Evolutionary conservation across 2,888 invertebrate genomes (phyloP), one percentile per base, ranked within the genome.

Genomic region (Melitaea athalia): DNA sequence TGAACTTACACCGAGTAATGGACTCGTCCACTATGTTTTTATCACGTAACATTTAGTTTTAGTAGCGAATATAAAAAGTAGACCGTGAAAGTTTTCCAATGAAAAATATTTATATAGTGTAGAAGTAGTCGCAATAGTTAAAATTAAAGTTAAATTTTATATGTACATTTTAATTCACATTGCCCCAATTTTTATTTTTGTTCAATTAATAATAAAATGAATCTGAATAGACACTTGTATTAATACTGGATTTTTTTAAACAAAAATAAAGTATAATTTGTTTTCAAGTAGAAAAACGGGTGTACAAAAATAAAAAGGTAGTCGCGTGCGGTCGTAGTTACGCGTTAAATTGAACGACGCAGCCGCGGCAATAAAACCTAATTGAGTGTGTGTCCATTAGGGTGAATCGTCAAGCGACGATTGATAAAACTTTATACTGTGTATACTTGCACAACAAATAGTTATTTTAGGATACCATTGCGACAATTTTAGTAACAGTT

Each of bases 301-400:
- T 81, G 85, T 85, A 89, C 87, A 88, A 88, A 89, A 89, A 89
- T 85, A 89, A 88, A 88, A 87, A 88, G 86, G 81, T 79, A 77
- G 78, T 79, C 79, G 79, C 84, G 82, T 84, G 87, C 82, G 89
- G 87, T 82, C 83, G 84, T 84, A 85, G 87, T 89, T 86, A 84
- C 86, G 88, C 86, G 88, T 89, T 85, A 89, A 88, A 89, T 89
- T 89, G 89, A 89, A 89, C 88, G 85, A 83, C 87, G 81, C 47
- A 49, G 47, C 84, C 77, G 81, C 78, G 82, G 87, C 85, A 83
- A 88, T 91, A 88, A 89, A 89, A 88, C 82, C 85, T 91, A 90
- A 91, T 91, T 91, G 91, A 88, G 88, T 89, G 89, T 88, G 85
- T 85, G 86, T 79, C 88, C 88, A 89, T 91, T 89, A 75, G 76